phyloP scores from a whole-genome alignment of 2,113 vertebrate species.

The Ivindomyrus marchei region DNA sequence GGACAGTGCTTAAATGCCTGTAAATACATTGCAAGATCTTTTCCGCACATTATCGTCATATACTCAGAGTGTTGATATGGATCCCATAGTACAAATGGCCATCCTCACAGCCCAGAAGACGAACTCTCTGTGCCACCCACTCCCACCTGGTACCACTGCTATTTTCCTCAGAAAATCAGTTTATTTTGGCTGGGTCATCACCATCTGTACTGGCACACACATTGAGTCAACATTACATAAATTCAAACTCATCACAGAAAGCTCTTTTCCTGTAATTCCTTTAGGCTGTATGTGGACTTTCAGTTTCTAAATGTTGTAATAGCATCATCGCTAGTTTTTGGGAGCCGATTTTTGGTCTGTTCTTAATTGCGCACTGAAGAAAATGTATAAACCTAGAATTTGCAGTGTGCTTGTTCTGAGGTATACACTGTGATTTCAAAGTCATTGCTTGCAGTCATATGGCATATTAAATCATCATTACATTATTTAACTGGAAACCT shows the following conservation, averaged over 20 bases:
- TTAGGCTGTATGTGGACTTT: not conserved
- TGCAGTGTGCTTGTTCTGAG: not conserved
- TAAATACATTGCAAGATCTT: constrained; percentile 1
- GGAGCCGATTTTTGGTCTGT: not conserved
- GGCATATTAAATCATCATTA: not conserved
- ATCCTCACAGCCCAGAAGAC: constrained; percentile 74
- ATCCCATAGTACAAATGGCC: constrained; percentile 67
- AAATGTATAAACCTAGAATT: not conserved
- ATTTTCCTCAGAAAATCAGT: constrained; percentile 68
- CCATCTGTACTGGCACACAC: constrained; percentile 69
- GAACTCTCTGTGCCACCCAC: constrained; percentile 70
- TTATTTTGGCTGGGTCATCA: constrained; percentile 63
- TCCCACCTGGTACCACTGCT: constrained; percentile 73
- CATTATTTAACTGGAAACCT: not conserved
- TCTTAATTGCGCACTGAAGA: not conserved
- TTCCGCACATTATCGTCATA: constrained; percentile 37
- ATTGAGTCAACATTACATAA: constrained; percentile 61
- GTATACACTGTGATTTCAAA: not conserved
- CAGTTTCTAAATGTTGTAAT: constrained; percentile 2
- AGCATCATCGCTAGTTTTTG: not conserved
- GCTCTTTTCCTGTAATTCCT: constrained; percentile 14
- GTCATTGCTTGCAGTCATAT: not conserved
- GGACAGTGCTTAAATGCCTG: not conserved
- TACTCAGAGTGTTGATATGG: constrained; percentile 52
- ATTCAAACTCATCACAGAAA: constrained; percentile 40